Conservation (phyloP, 2,888 invertebrate genomes). For the Meandrusa payeni region DNA sequence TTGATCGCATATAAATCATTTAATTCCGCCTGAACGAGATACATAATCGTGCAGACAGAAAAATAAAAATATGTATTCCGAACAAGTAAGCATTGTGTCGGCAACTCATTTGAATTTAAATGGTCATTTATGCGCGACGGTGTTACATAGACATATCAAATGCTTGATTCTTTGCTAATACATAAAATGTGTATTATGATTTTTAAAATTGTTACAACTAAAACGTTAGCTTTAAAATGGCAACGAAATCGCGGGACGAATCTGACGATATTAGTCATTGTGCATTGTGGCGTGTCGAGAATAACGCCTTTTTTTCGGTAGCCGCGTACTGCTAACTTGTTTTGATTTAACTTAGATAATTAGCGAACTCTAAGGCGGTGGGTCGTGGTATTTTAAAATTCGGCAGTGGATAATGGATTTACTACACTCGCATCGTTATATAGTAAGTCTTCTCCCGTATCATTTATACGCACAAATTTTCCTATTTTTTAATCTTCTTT, state of each 20-base stretch:
- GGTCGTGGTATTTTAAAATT: conserved; percentile 58
- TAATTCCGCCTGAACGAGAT: conserved; percentile 30
- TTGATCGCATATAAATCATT: conserved; percentile 46
- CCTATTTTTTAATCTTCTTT: too few relatives aligned
- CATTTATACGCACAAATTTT: neutral
- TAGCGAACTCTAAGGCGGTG: conserved; percentile 50
- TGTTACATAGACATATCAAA: conserved; percentile 16
- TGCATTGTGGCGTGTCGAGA: conserved; percentile 41
- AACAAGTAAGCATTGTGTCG: conserved; percentile 39
- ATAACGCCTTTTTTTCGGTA: conserved; percentile 51
- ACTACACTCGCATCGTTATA: conserved; percentile 40
- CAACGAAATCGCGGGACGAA: conserved; percentile 47
- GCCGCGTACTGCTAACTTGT: conserved; percentile 40
- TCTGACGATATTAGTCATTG: conserved; percentile 42
- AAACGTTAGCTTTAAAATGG: conserved; percentile 26
- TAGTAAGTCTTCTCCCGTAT: conserved; percentile 31
- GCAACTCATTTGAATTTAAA: conserved; percentile 50
- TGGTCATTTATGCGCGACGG: conserved; percentile 31
- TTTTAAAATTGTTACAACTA: conserved; percentile 3
- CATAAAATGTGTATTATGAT: conserved; percentile 3
- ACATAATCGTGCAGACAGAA: conserved; percentile 19
- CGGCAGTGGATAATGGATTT: conserved; percentile 58
- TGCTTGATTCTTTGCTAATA: conserved; percentile 12
- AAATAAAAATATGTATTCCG: conserved; percentile 42
- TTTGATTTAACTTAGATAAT: conserved; percentile 67